These are phyloP conservation scores for Phymatocera aterrima DNA, from an alignment of 2,888 invertebrate species.

Conservation along the genomic window DNA sequence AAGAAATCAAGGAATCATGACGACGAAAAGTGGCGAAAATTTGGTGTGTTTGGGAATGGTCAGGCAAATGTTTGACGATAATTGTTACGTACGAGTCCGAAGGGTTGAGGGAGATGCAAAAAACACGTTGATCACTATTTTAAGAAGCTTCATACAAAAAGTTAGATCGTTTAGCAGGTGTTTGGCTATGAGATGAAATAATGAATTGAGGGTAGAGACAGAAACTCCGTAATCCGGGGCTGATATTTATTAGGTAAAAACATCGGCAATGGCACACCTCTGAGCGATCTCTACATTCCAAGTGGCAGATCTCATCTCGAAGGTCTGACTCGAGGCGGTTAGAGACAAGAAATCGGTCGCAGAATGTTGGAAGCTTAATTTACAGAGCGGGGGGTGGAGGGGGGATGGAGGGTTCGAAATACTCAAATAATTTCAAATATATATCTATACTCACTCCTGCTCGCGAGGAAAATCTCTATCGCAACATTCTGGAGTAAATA, in stretches of 20 bases:
- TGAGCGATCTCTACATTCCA: constrained; percentile 64
- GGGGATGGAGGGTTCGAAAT: constrained; percentile 1
- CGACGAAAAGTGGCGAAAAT: too few relatives aligned
- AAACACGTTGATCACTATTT: background rate
- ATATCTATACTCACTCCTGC: constrained; percentile 88
- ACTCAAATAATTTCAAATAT: background rate
- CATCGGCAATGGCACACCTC: constrained; percentile 61
- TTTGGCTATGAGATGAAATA: constrained; percentile 54
- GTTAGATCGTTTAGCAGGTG: constrained; percentile 20
- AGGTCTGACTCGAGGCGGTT: constrained; percentile 60
- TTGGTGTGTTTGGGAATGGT: background rate
- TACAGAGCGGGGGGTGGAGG: background rate
- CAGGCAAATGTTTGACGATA: background rate
- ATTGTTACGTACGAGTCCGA: too few relatives aligned
- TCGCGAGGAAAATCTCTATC: constrained; percentile 98
- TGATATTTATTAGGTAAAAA: constrained; percentile 72
- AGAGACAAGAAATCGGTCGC: constrained; percentile 61
- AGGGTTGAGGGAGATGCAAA: background rate
- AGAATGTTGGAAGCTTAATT: constrained; percentile 32
- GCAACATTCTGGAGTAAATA: constrained; percentile 98
- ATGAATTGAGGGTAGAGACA: constrained; percentile 65
- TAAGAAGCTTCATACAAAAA: background rate
- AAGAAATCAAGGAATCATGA: too few relatives aligned
- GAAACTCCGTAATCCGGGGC: constrained; percentile 63
- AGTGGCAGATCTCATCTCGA: constrained; percentile 51